Evolutionary conservation across 92 coral and sea anemone genomes (phyloP).

Genomic region (Bergia puertoricense): DNA sequence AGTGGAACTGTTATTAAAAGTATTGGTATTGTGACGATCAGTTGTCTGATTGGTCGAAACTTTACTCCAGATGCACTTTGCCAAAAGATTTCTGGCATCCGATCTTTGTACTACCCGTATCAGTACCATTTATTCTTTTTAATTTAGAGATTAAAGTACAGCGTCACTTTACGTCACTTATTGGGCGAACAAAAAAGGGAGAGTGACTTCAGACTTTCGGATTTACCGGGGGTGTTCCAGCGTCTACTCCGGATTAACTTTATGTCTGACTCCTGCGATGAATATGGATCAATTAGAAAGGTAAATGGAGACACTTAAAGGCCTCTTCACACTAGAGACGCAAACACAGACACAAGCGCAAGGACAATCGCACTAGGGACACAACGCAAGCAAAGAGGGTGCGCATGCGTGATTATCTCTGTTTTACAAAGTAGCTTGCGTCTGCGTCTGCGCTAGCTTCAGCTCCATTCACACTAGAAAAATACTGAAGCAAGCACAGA

Average conservation of each 20-base stretch:
- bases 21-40: background rate
- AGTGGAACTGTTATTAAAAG: too few relatives aligned
- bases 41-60: too few relatives aligned
- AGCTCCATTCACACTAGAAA: too few relatives aligned
- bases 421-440: too few relatives aligned
- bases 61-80: too few relatives aligned
- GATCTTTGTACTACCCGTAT: background rate
- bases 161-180: constrained; percentile 26
- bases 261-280: constrained; percentile 7
- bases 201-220: constrained; percentile 20
- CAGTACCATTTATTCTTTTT: background rate
- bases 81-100: background rate
- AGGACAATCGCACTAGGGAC: too few relatives aligned
- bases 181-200: constrained; percentile 22
- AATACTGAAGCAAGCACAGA: too few relatives aligned
- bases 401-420: too few relatives aligned
- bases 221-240: constrained; percentile 17
- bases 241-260: constrained; percentile 26
- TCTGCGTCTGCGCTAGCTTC: too few relatives aligned
- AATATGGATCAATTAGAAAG: constrained; percentile 28
- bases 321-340: too few relatives aligned
- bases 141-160: constrained; percentile 29
- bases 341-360: too few relatives aligned
- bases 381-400: too few relatives aligned
- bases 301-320: background rate